Evolutionary conservation across 1,140 invertebrate genomes (phyloP).

Genomic region (Drosophila willistoni): DNA sequence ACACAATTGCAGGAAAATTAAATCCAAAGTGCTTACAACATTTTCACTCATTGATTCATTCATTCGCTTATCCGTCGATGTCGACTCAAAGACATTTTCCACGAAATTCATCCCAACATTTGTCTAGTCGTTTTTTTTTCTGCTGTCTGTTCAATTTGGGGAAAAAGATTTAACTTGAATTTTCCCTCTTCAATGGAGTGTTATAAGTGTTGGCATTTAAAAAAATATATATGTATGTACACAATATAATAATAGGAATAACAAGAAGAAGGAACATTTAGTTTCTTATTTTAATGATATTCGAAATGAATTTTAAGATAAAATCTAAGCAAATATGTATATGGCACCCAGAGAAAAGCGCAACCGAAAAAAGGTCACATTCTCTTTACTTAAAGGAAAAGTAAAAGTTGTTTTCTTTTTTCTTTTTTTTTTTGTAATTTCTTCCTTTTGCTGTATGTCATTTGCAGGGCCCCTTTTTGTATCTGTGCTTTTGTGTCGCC

Average conservation of each 20-base stretch:
- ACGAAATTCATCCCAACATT: conserved; percentile 2
- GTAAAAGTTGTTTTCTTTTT: conserved; percentile 2
- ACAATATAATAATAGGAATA: not conserved
- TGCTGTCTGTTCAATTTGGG: not conserved
- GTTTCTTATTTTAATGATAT: conserved; percentile 9
- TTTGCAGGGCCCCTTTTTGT: conserved; percentile 25
- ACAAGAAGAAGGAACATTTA: not conserved
- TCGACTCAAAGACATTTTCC: conserved; percentile 1
- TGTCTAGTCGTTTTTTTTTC: not conserved
- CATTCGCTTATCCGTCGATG: conserved; percentile 7
- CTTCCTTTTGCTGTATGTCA: not conserved
- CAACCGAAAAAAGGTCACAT: conserved; percentile 30
- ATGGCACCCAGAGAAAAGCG: not conserved
- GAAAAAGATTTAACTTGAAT: not conserved
- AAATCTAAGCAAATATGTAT: conserved; percentile 4
- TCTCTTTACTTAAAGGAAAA: not conserved
- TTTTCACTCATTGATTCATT: conserved; percentile 14
- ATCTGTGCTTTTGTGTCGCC: conserved; percentile 29
- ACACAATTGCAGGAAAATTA: conserved; percentile 36
- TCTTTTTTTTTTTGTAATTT: not conserved
- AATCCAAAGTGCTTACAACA: conserved; percentile 16
- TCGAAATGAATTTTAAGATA: conserved; percentile 11
- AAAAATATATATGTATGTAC: not conserved
- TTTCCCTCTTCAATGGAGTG: conserved; percentile 6
- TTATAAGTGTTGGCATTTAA: conserved; percentile 14